These are phyloP conservation scores for Ophiothrix spiculata DNA, from an alignment of 35 echinoderm and acorn worm species.

Conservation along the genomic window DNA sequence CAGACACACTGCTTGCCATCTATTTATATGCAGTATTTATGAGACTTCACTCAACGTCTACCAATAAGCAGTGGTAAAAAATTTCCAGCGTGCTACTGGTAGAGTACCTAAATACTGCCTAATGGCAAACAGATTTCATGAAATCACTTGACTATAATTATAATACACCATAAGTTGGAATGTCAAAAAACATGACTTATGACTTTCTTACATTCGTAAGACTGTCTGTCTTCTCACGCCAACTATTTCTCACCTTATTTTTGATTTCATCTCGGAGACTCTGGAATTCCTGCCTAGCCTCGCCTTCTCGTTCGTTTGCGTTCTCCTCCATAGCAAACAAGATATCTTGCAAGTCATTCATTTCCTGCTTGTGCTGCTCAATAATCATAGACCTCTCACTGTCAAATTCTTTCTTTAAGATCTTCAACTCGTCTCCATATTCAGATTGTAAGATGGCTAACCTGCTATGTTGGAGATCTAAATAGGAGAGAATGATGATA, in stretches of 20 bases:
- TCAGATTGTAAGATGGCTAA: slow-evolving; percentile 78
- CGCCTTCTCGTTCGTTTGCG: slow-evolving; percentile 82
- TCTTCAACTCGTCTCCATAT: slow-evolving; percentile 73
- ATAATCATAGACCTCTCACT: slow-evolving; percentile 81
- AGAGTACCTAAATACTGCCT: too few relatives aligned
- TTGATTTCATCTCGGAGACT: slow-evolving; percentile 99
- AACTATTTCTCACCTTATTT: slow-evolving; percentile 96
- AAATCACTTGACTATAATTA: too few relatives aligned
- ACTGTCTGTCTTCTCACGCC: too few relatives aligned
- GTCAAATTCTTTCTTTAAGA: slow-evolving; percentile 98
- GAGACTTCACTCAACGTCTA: too few relatives aligned
- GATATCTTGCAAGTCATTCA: slow-evolving; percentile 97
- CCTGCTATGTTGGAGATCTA: slow-evolving; percentile 78
- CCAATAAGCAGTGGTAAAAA: too few relatives aligned
- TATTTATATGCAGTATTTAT: too few relatives aligned
- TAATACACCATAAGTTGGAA: too few relatives aligned
- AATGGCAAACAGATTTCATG: too few relatives aligned
- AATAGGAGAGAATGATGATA: not conserved
- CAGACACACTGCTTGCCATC: too few relatives aligned
- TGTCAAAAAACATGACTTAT: too few relatives aligned
- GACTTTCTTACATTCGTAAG: too few relatives aligned
- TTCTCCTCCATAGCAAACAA: slow-evolving; percentile 99
- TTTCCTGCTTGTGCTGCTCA: slow-evolving; percentile 77
- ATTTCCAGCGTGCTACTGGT: too few relatives aligned
- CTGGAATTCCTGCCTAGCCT: slow-evolving; percentile 97